Evolutionary conservation across 2,113 vertebrate genomes (phyloP).

Genomic region (Plestiodon gilberti): DNA sequence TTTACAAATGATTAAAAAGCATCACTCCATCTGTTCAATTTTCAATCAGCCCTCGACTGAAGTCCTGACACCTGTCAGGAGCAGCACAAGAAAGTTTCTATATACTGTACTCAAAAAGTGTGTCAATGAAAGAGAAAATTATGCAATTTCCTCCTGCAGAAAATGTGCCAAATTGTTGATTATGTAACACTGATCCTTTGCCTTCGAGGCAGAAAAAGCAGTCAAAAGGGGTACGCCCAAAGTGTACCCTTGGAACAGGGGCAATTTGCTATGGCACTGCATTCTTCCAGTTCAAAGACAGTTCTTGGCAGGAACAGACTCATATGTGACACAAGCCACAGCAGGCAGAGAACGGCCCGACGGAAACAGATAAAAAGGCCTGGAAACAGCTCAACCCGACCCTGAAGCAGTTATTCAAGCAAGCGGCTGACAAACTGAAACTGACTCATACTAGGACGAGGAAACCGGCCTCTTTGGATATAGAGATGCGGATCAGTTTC

Average conservation of each 20-base stretch:
- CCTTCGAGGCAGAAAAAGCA: background rate
- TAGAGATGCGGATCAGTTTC: background rate
- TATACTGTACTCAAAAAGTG: background rate
- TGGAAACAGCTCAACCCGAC: background rate
- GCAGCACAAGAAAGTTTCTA: background rate
- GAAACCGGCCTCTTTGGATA: background rate
- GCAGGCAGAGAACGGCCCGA: background rate
- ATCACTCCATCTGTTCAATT: background rate
- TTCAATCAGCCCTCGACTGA: background rate
- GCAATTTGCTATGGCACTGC: accelerated
- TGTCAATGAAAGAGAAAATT: background rate
- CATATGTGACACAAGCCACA: background rate
- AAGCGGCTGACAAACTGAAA: background rate
- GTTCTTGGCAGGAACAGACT: background rate
- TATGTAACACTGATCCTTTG: background rate
- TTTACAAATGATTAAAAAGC: background rate
- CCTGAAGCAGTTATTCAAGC: background rate
- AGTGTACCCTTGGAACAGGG: background rate
- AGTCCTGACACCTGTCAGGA: background rate
- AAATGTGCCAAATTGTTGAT: background rate
- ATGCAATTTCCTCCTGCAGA: background rate
- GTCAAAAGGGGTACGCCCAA: background rate
- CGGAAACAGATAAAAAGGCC: no score
- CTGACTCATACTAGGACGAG: background rate
- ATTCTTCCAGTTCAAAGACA: background rate